Evolutionary conservation across 2,888 invertebrate genomes (phyloP), one percentile per base, ranked within the genome.

Genomic region (Odontothrips loti): DNA sequence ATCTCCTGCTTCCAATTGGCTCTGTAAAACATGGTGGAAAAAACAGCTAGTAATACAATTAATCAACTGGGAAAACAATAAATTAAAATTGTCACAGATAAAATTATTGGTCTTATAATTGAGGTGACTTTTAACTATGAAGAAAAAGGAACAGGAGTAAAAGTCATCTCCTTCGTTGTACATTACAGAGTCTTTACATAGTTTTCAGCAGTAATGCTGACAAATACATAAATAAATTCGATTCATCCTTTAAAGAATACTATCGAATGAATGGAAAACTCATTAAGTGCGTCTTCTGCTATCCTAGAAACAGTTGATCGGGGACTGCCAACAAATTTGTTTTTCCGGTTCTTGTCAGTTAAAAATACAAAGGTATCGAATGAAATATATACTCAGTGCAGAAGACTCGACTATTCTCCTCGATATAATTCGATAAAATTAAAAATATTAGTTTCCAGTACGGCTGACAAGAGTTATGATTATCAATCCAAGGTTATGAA

Each of bases 241-340:
- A 43, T 43, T 4, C 34, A 43, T 43, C 6, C 34, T n/a, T n/a
- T n/a, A 51, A 58, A 17, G 58, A 58, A 58, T 1, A 17, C 17
- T 58, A 15, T 58, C 20, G 11, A 58, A 20, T 6, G 17, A n/a
- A 58, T 17, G 58, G 17, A 58, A 58, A 58, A 58, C 17, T 6
- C 58, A 58, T 23, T 12, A 75, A 75, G 27, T 58, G 68, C 68
- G 68, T 75, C 68, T 75, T 75, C 68, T 75, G 68, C 68, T 75
- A 75, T 27, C 68, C 23, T 27, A 27, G 68, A 75, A 23, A 75
- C 27, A 27, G 68, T 75, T 75, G 68, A 75, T 27, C 3, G 27
- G 4, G 10, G 27, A 75, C 68, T 75, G 68, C 68, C 68, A 75
- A 75, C 68, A 75, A 75, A 23, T 58, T 58, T 17, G 58, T 58